Base-by-base conservation (phyloP, 2,113 vertebrate species). In the Zosterops lateralis region DNA sequence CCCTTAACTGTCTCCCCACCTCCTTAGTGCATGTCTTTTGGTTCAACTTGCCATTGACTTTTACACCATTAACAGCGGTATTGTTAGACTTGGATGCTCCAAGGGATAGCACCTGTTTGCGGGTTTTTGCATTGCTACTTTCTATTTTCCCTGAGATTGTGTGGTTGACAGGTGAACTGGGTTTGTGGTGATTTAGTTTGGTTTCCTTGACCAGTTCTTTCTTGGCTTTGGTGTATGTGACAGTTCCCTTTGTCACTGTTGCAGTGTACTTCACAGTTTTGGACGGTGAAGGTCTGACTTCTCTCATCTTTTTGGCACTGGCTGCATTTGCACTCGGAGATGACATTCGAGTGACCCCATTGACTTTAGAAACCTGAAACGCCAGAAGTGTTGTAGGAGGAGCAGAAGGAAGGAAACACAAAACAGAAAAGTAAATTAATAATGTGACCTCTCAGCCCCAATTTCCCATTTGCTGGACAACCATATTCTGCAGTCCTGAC, bases 161-260 rank as follows among this genome's bases (percentile, higher is more conserved):
- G 97, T 98, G 98, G 98, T 98, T 98, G 98, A 98, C 98, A 97
- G 98, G 97, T 97, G 98, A 98, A 98, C 98, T 98, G 98, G 98
- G 97, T 97, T 98, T 99, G 98, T 98, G 98, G 97, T 98, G 98
- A 98, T 98, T 98, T 97, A 98, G 99, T 99, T 99, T 99, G 99
- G 99, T 99, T 99, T 99, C 99, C 98, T 98, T 99, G 98, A 98
- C 99, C 99, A 99, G 98, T 98, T 99, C 99, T 98, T 98, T 99
- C 98, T 99, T 99, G 98, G 99, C 99, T 99, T 99, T 99, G 99
- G 99, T 99, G 99, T 99, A 99, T 92, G 99, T 99, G 98, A 99
- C 98, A 97, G 99, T 99, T 98, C 99, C 99, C 98, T 99, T 99
- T 97, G 99, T 99, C 98, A 99, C 99, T 96, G 99, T 99, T 98